Evolutionary conservation across 2,888 invertebrate species (phyloP), one percentile per base, ranked within the genome.

Genomic region (Euplexia lucipara): DNA sequence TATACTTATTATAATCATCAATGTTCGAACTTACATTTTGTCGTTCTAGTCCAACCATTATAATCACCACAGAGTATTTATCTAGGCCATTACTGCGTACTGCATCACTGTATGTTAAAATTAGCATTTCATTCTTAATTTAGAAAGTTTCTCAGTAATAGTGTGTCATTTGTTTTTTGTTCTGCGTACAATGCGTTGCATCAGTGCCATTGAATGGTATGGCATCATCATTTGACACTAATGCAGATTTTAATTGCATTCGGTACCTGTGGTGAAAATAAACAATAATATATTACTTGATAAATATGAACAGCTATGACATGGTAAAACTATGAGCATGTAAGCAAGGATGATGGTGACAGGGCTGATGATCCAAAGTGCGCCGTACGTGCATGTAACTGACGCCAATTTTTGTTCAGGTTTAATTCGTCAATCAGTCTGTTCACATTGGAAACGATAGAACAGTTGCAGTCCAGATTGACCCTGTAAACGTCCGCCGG

Each of bases 61-160:
- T 14, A 45, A 41, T 2, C 3, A 7, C 14, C 7, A 39, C 18
- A 70, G 22, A 37, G 32, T 9, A 42, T 16, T 41, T 30, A 70
- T 62, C 51, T 67, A 44, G 72, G 72, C 63, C 72, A 67, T 44
- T 34, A 48, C 20, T 35, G 30, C 37, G 37, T 37, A 45, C 63
- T 20, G 37, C 44, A 39, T 39, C 20, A 41, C 9, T 20, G 32
- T 37, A 26, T n/a, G 63, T 39, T 71, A 62, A 71, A 71, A 51
- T 67, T 71, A 62, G 49, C 67, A 20, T 30, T 45, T 67, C 14
- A 26, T 71, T 68, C 68, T 69, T 54, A 54, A 73, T 73, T 49
- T 73, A 69, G 52, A 69, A 73, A 65, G 26, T 49, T 49, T 73
- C 66, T 45, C 20, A 22, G 66, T 73, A 73, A 39, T 73, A 34